Base-by-base conservation (phyloP, 1,140 invertebrate genomes). In the Brachionus manjavacas region DNA sequence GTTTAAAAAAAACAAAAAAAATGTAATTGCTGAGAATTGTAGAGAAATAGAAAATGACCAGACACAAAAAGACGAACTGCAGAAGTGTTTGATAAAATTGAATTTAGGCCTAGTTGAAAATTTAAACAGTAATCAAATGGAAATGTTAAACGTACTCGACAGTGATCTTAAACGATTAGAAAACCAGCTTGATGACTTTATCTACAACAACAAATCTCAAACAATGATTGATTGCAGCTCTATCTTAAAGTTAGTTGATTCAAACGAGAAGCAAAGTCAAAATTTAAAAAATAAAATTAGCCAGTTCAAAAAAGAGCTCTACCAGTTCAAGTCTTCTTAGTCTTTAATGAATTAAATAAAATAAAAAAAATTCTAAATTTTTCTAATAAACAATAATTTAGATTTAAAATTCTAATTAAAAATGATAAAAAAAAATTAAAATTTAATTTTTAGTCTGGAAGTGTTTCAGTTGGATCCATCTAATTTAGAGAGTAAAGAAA, bases 391-490 rank as follows among this genome's bases (percentile, higher is more conserved):
- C 14, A 64, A 64, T 64, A 68, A 28, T 68, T 68, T 68, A 68
- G 64, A 68, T 68, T 28, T 68, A 68, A 68, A 68, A 68, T 68
- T 68, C 64, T 68, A 68, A 68, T 28, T 28, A 68, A n/a, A 55
- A 55, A n/a, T 55, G 20, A 16, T 55, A 4, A 55, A 55, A 55
- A 55, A 55, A 55, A 14, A 12, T 43, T 46, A 64, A 28, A 28
- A 68, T 16, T 68, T 68, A 68, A 68, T 64, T 64, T 64, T 64
- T 64, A 64, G 55, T 64, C 55, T 64, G 55, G 14, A 64, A 64
- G 23, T 72, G 68, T 72, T 72, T 72, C 68, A 72, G 31, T 35
- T 72, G 12, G 68, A 72, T 41, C 28, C 68, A 14, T 14, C 28
- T 72, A 7, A 72, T 39, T 72, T 39, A 11, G 31, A 39, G 14